Base-by-base conservation (phyloP, 2,797 vertebrate species). In the Phalanger gymnotis region DNA sequence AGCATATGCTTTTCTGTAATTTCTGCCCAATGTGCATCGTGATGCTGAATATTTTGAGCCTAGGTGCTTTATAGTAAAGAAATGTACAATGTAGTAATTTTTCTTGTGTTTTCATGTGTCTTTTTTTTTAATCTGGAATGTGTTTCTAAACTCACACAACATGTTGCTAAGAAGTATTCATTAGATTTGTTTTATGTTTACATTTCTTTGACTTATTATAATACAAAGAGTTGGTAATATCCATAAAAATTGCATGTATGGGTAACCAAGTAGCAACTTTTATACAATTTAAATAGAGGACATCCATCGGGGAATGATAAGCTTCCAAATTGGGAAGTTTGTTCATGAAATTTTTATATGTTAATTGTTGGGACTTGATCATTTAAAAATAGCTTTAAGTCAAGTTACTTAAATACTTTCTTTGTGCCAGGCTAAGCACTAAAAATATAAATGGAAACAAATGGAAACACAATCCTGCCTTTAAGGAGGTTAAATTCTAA, bases 281-380 rank as follows among this genome's bases (percentile, higher is more conserved):
- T 90, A 95, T 57, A 91, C 54, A 91, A 87, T 93, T 58, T 94
- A 92, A 96, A 93, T 56, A 92, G 73, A n/a, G 92, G 94, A 95
- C 92, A 95, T 96, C 90, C 91, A 51, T 91, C 91, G 95, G 95
- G 92, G 94, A 96, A 90, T 92, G 92, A 1, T 92, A 93, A 1
- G 92, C 91, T 98, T 98, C 97, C 96, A 97, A 96, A 96, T 98
- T 97, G 96, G 96, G 97, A 98, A 93, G 57, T 93, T 22, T 55
- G 95, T 93, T 93, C 94, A 93, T 98, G 95, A 96, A 98, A 97
- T 95, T 95, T 96, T 96, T 95, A 97, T 95, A 81, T 87, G 28
- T 93, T 97, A 94, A 95, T 95, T 94, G 92, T 96, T 91, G 58
- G 57, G 91, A 95, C 92, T 97, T 98, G 97, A 97, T 97, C 95